Conservation (phyloP, 2,113 vertebrate genomes). For the Pangasianodon hypophthalmus region DNA sequence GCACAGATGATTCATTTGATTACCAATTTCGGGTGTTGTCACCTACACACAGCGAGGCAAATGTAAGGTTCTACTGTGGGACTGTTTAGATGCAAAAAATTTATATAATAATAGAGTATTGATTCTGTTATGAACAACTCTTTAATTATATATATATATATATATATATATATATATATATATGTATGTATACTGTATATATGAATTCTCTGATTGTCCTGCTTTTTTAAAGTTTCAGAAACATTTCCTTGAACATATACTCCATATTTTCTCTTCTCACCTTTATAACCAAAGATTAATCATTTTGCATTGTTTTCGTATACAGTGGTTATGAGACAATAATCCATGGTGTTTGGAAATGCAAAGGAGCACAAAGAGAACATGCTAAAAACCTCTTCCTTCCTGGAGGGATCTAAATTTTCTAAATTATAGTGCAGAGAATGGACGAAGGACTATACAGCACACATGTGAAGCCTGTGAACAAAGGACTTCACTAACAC, state of each 20-base stretch:
- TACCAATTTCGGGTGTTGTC: background rate
- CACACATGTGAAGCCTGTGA: background rate
- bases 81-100: background rate
- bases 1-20: constrained; percentile 22
- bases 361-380: background rate
- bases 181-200: too few relatives aligned
- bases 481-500: background rate
- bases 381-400: background rate
- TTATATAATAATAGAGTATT: background rate
- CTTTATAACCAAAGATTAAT: background rate
- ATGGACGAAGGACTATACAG: background rate
- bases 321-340: background rate
- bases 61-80: background rate
- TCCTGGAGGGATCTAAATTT: background rate
- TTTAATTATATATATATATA: too few relatives aligned
- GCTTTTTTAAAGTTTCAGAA: constrained; percentile 40
- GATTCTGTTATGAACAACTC: background rate
- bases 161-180: too few relatives aligned
- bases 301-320: background rate
- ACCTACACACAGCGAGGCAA: constrained; percentile 2
- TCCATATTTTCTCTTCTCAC: background rate
- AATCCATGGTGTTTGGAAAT: background rate
- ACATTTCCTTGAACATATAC: background rate
- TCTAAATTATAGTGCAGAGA: background rate
- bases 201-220: background rate